phyloP scores from a whole-genome alignment of 2,113 vertebrate species.

The Mugil cephalus region DNA sequence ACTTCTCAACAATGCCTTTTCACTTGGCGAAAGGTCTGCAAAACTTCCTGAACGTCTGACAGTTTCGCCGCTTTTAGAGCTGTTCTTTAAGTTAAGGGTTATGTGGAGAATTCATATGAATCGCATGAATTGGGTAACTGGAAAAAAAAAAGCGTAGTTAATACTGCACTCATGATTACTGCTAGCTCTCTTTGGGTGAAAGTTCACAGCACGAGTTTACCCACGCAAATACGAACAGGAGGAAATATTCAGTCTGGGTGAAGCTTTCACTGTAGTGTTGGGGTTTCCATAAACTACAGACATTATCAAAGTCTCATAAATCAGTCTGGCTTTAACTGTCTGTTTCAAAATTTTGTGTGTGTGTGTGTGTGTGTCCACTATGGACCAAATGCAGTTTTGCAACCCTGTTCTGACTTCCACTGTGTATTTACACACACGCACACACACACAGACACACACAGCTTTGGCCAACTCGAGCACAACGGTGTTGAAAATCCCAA shows the following conservation, averaged over 20 bases:
- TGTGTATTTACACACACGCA: background rate
- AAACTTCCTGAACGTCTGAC: slow-evolving; percentile 9
- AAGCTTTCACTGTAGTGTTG: too few relatives aligned
- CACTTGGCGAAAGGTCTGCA: slow-evolving; percentile 29
- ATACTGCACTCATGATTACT: background rate
- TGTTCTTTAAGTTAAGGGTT: background rate
- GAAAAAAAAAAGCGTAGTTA: background rate
- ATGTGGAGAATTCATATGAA: background rate
- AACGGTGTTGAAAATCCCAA: background rate
- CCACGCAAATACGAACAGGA: background rate
- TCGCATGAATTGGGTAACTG: background rate
- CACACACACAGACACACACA: too few relatives aligned
- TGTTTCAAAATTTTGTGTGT: background rate
- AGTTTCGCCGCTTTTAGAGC: background rate
- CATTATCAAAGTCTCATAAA: background rate
- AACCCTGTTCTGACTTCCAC: background rate
- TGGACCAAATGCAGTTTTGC: background rate
- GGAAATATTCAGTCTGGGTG: too few relatives aligned
- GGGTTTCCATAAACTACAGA: too few relatives aligned
- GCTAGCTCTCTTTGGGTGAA: slow-evolving; percentile 23
- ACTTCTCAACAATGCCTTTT: slow-evolving; percentile 22
- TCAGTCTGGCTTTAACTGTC: background rate
- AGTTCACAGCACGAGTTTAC: slow-evolving; percentile 7
- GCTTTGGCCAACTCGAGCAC: background rate
- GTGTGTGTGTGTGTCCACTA: background rate